phyloP scores from a whole-genome alignment of 1,140 invertebrate species.

The Drosophila pandora region DNA sequence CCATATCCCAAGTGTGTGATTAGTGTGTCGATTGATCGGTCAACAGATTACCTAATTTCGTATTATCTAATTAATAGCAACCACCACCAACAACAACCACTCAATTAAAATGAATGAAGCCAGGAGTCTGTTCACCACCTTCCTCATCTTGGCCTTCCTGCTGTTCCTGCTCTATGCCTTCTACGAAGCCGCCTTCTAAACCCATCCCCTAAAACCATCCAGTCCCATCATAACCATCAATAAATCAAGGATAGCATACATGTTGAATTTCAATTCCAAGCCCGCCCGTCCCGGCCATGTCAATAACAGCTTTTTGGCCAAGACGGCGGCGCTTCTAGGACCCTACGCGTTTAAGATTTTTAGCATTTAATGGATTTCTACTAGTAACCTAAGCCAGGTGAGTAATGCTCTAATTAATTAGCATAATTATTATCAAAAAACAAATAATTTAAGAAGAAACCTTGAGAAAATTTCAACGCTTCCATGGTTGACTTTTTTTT shows the following conservation, averaged over 20 bases:
- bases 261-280: conserved; percentile 78
- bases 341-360: conserved; percentile 72
- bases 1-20: conserved; percentile 28
- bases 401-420: conserved; percentile 51
- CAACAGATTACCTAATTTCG: conserved; percentile 29
- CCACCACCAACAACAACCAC: conserved; percentile 41
- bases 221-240: conserved; percentile 12
- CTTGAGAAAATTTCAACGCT: conserved; percentile 26
- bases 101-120: conserved; percentile 80
- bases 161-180: conserved; percentile 77
- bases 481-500: conserved; percentile 44
- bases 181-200: conserved; percentile 81
- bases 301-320: conserved; percentile 32
- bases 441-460: conserved; percentile 15
- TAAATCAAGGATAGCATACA: conserved; percentile 72
- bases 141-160: conserved; percentile 76
- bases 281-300: conserved; percentile 32
- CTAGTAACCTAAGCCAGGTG: conserved; percentile 76
- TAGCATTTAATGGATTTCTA: conserved; percentile 80
- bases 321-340: conserved; percentile 53
- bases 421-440: conserved; percentile 26
- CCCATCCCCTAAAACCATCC: conserved; percentile 20
- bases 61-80: conserved; percentile 16
- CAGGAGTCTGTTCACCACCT: conserved; percentile 82
- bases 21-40: conserved; percentile 18